These are phyloP conservation scores for Scrobipalpa atriplicella DNA, from an alignment of 2,888 invertebrate species.

Conservation along the genomic window DNA sequence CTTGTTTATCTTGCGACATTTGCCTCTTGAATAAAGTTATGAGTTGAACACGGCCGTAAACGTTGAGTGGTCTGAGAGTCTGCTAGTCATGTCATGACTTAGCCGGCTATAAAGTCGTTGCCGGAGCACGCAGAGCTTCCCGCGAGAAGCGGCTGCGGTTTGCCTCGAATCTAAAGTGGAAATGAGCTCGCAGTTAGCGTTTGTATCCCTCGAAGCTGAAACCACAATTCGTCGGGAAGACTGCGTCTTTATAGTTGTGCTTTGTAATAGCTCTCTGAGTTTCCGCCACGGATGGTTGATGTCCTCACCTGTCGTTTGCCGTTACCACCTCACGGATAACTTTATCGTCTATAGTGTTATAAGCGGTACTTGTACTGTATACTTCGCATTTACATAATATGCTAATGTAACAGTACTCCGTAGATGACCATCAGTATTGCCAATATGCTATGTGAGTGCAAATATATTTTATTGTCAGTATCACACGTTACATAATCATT, in stretches of 20 bases:
- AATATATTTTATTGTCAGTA: constrained; percentile 24
- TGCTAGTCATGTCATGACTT: constrained; percentile 39
- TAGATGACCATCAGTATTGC: constrained; percentile 10
- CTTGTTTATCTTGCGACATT: constrained; percentile 26
- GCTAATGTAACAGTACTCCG: constrained; percentile 31
- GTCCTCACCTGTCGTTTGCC: constrained; percentile 66
- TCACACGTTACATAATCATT: constrained; percentile 11
- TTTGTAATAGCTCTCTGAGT: constrained; percentile 57
- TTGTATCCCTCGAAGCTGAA: constrained; percentile 55
- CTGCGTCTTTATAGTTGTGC: constrained; percentile 53
- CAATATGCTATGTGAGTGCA: constrained; percentile 22
- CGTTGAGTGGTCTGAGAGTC: constrained; percentile 35
- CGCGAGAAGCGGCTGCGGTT: constrained; percentile 64
- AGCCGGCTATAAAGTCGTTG: constrained; percentile 44
- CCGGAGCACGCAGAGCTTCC: constrained; percentile 43
- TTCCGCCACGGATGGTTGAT: constrained; percentile 57
- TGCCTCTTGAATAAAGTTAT: constrained; percentile 26
- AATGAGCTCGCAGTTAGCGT: constrained; percentile 67
- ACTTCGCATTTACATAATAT: constrained; percentile 33
- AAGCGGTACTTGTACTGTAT: constrained; percentile 26
- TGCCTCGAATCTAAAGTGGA: constrained; percentile 66
- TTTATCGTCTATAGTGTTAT: constrained; percentile 41
- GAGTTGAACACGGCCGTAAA: constrained; percentile 32
- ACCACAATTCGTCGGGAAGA: constrained; percentile 69
- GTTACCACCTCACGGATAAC: constrained; percentile 54